Conservation (phyloP, 2,888 invertebrate species). For the Phaedon cochleariae region DNA sequence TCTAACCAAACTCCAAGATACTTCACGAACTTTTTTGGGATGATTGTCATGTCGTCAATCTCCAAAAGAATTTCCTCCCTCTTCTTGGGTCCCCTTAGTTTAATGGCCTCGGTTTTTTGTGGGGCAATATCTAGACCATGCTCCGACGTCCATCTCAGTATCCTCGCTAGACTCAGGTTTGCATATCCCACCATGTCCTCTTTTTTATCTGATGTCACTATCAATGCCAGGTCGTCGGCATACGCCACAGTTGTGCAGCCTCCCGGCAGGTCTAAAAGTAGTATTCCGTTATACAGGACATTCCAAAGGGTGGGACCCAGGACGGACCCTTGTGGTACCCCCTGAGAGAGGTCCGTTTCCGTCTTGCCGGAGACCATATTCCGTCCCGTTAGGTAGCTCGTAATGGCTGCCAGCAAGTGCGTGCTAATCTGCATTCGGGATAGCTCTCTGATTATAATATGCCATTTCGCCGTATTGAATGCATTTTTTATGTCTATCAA, state of each 20-base stretch:
- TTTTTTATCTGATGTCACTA: not conserved
- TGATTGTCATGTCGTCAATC: not conserved
- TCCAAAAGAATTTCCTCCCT: not conserved
- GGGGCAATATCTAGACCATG: not conserved
- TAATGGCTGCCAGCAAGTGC: too few species aligned
- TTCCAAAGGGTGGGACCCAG: constrained; percentile 1
- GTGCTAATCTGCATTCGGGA: too few species aligned
- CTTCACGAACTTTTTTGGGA: not conserved
- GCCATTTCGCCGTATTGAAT: constrained; percentile 5
- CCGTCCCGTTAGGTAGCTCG: not conserved
- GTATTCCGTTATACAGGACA: not conserved
- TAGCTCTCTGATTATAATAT: not conserved
- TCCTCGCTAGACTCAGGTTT: not conserved
- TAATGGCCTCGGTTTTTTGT: constrained; percentile 3
- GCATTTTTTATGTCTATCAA: not conserved
- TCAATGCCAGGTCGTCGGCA: not conserved
- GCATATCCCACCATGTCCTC: not conserved
- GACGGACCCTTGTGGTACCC: not conserved
- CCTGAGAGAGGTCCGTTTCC: not conserved
- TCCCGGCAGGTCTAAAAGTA: not conserved
- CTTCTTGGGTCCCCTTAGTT: not conserved
- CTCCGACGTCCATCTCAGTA: not conserved
- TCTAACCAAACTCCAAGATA: constrained; percentile 17
- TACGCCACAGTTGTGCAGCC: not conserved
- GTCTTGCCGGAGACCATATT: not conserved